Evolutionary conservation across 2,888 invertebrate genomes (phyloP).

Genomic region (Erebia epiphron): DNA sequence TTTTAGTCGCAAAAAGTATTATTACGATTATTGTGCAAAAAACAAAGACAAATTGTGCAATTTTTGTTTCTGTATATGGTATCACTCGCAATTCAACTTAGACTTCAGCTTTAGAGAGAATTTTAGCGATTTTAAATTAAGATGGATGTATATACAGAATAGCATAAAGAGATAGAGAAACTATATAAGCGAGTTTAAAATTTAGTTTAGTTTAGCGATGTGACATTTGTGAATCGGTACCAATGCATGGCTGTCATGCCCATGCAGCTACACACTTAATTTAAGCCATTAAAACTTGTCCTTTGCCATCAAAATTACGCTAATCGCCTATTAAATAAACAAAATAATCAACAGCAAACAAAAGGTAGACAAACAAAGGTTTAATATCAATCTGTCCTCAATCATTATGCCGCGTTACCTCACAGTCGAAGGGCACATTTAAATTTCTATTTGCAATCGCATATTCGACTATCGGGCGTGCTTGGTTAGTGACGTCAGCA

Average conservation of each 20-base stretch:
- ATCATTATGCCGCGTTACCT: conserved; percentile 42
- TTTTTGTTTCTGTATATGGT: too few species aligned
- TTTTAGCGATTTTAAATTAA: too few species aligned
- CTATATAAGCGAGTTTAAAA: too few species aligned
- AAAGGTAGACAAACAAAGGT: conserved; percentile 22
- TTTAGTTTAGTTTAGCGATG: too few species aligned
- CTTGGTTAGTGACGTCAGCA: conserved; percentile 68
- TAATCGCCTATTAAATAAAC: background rate
- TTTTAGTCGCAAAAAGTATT: too few species aligned
- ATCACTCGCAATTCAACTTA: too few species aligned
- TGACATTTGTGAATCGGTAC: too few species aligned
- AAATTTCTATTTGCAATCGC: conserved; percentile 56
- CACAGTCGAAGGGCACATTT: conserved; percentile 67
- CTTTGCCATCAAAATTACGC: conserved; percentile 1
- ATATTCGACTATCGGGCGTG: conserved; percentile 59
- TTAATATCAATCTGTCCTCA: conserved; percentile 28
- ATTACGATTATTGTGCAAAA: too few species aligned
- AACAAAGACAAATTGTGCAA: too few species aligned
- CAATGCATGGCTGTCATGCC: background rate
- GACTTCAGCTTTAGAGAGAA: too few species aligned
- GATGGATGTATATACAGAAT: too few species aligned
- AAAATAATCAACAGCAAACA: conserved; percentile 12
- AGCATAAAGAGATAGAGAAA: too few species aligned
- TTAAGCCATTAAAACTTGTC: background rate
- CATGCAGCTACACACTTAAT: background rate